Evolutionary conservation across 2,113 vertebrate genomes (phyloP).

Genomic region (Sclerurus mexicanus): DNA sequence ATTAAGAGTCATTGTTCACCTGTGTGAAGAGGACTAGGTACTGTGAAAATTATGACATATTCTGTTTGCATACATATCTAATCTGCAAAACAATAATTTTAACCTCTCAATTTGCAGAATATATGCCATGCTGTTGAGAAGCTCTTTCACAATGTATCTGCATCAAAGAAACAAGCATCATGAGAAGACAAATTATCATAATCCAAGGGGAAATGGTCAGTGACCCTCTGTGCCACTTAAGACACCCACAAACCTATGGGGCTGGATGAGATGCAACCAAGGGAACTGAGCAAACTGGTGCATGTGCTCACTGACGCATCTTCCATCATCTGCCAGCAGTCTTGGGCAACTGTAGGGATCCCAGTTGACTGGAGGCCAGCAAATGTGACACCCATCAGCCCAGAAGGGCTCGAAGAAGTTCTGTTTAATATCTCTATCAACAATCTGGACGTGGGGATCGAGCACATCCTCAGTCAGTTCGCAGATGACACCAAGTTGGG

Average conservation of each 20-base stretch:
- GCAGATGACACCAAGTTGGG: neutral
- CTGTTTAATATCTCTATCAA: neutral
- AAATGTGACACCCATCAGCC: neutral
- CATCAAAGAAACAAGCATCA: neutral
- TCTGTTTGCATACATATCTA: neutral
- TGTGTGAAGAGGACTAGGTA: neutral
- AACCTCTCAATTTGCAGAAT: neutral
- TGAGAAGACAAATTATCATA: neutral
- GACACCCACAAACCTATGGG: no score
- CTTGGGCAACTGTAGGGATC: neutral
- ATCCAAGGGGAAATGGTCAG: neutral
- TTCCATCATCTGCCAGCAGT: neutral
- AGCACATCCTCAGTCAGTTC: neutral
- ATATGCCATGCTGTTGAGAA: neutral
- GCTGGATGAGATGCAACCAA: neutral
- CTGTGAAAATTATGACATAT: neutral
- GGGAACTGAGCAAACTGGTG: neutral
- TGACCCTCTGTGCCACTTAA: neutral
- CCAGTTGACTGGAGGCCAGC: neutral
- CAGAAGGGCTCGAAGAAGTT: neutral
- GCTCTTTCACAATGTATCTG: neutral
- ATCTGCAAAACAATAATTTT: neutral
- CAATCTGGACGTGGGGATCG: neutral
- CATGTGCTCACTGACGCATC: neutral
- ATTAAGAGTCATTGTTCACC: neutral